Base-by-base conservation (phyloP, 2,797 vertebrate species). In the Silurus aristotelis region DNA sequence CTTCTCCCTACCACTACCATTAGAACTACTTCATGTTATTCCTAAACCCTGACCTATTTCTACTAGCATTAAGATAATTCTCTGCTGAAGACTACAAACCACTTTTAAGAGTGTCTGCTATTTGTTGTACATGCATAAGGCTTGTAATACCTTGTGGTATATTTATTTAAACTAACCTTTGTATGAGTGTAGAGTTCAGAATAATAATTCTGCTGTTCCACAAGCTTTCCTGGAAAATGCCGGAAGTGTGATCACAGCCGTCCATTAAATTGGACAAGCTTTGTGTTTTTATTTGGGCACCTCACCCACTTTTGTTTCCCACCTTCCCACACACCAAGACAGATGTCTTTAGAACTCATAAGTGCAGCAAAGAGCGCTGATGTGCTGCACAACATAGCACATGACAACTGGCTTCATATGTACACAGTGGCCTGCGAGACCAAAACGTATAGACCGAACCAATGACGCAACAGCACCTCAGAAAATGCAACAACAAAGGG, bases 181-280 rank as follows among this genome's bases (percentile, higher is more conserved):
- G n/a, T 77, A 31, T 12, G 9, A 85, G 38, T 27, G 31, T 46
- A 20, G 31, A 70, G 80, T 71, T 56, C 48, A 20, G 67, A 22
- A 15, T 27, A 75, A 76, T 73, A 67, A 46, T 22, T 73, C 43
- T 19, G n/a, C 43, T 63, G 66, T 82, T 68, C 64, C 77, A 48
- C 84, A 46, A 46, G 78, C 83, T 85, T 85, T 71, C 94, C n/a
- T 43, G 56, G 31, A 61, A 56, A 56, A 19, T 4, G 15, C 75
- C 56, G 7, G 56, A 19, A 22, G 10, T 12, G 2, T 78, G 56
- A 1, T 14, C 6, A 12, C 56, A 61, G 76, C 19, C 94, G 95
- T 96, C 95, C 93, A 93, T 96, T 97, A 96, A 95, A 96, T 96
- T 95, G 95, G 96, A 98, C 96, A 96, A 96, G 96, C 95, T 97